phyloP scores from a whole-genome alignment of 1,140 invertebrate genomes.

The Mycetomoellerius zeteki region DNA sequence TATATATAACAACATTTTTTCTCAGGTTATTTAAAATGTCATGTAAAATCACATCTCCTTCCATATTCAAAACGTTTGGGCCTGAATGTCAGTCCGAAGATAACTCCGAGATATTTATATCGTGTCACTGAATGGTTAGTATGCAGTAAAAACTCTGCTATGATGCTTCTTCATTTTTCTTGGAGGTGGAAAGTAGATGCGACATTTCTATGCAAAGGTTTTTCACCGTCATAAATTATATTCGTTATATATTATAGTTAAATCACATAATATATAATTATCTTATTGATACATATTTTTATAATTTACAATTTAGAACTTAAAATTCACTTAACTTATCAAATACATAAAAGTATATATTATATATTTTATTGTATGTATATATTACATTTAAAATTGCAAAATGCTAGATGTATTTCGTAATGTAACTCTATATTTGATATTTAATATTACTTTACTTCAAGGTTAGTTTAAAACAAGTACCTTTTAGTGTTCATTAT shows the following conservation, averaged over 20 bases:
- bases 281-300: not conserved
- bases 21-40: too few species aligned
- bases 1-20: too few species aligned
- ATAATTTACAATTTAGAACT: not conserved
- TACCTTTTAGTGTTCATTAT: too few species aligned
- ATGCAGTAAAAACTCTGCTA: slow-evolving; percentile 36
- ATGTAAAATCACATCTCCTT: too few species aligned
- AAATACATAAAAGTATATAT: not conserved
- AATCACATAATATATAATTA: slow-evolving; percentile 9
- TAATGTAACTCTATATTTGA: too few species aligned
- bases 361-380: not conserved
- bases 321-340: not conserved
- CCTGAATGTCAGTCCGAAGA: not conserved
- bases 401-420: too few species aligned
- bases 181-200: slow-evolving; percentile 29
- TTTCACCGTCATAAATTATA: slow-evolving; percentile 37
- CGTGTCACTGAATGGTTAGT: slow-evolving; percentile 10
- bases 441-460: too few species aligned
- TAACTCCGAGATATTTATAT: slow-evolving; percentile 39
- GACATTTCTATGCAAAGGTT: slow-evolving; percentile 23
- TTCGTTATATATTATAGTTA: not conserved
- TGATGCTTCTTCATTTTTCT: slow-evolving; percentile 45
- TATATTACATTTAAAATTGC: too few species aligned
- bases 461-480: too few species aligned
- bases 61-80: not conserved